Percentiles rank a stretch among this genome's conserved stretches.
Conservation (phyloP, 2,113 vertebrate genomes). For the Silurus glanis region DNA sequence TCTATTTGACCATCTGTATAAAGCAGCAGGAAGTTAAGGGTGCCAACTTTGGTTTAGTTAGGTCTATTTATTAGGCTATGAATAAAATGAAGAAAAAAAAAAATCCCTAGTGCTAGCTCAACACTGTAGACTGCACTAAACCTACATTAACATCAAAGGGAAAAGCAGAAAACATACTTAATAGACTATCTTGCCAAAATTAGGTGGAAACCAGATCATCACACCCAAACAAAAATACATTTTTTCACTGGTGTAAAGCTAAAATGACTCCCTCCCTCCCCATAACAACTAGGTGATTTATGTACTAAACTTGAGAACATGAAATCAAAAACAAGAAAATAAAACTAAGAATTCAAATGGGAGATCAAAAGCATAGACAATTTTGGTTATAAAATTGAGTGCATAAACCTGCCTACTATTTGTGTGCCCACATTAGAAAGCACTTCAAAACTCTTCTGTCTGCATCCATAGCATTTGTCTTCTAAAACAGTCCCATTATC, state of each 20-base stretch:
- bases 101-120: neutral
- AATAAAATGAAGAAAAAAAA: too few species aligned
- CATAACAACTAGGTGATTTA: neutral
- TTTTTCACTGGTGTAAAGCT: neutral
- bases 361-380: conserved; percentile 28
- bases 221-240: too few species aligned
- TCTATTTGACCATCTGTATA: neutral
- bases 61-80: neutral
- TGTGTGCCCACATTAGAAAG: conserved; percentile 18
- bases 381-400: conserved; percentile 46
- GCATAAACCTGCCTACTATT: conserved; percentile 41
- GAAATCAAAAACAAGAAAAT: conserved; percentile 23
- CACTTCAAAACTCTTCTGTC: conserved; percentile 20
- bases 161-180: neutral
- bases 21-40: neutral
- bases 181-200: neutral
- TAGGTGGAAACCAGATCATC: neutral
- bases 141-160: neutral
- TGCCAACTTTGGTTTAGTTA: neutral
- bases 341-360: conserved; percentile 20
- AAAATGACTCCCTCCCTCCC: neutral
- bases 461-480: conserved; percentile 43
- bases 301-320: neutral
- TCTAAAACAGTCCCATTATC: too few species aligned
- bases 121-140: neutral